These are phyloP conservation scores for Periparus ater DNA, from an alignment of 2,797 vertebrate species.

Conservation along the genomic window DNA sequence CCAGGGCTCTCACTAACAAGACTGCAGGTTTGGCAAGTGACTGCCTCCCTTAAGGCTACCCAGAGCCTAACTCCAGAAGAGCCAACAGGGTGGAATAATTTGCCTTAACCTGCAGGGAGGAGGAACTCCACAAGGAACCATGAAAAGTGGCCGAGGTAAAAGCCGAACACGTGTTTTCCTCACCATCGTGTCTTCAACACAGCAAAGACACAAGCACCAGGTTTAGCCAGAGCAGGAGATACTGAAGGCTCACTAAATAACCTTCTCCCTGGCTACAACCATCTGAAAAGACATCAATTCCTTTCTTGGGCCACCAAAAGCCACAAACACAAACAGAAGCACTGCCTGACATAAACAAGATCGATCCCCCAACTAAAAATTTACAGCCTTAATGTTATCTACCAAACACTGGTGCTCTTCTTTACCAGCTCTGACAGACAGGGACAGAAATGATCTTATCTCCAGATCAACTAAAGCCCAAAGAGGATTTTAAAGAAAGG, in stretches of 20 bases:
- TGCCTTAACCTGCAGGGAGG: background rate
- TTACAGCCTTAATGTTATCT: background rate
- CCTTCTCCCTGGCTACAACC: background rate
- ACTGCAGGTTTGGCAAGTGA: background rate
- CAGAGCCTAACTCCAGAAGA: background rate
- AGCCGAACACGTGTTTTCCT: background rate
- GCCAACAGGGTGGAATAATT: background rate
- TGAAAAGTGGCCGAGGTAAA: background rate
- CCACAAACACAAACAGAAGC: background rate
- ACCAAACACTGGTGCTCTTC: background rate
- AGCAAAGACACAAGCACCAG: background rate
- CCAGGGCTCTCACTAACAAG: background rate
- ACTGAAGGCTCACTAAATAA: background rate
- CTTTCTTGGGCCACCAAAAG: background rate
- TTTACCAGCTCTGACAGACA: background rate
- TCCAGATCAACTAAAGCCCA: background rate
- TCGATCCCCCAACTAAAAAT: background rate
- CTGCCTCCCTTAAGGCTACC: background rate
- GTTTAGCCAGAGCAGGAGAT: background rate
- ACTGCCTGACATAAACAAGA: background rate
- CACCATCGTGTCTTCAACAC: background rate
- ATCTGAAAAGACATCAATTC: background rate
- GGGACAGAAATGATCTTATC: background rate
- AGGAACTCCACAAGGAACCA: background rate
- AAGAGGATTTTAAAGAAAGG: slow-evolving; percentile 2